Evolutionary conservation across 2,888 invertebrate genomes (phyloP), one percentile per base, ranked within the genome.

Genomic region (Craniophora ligustri): DNA sequence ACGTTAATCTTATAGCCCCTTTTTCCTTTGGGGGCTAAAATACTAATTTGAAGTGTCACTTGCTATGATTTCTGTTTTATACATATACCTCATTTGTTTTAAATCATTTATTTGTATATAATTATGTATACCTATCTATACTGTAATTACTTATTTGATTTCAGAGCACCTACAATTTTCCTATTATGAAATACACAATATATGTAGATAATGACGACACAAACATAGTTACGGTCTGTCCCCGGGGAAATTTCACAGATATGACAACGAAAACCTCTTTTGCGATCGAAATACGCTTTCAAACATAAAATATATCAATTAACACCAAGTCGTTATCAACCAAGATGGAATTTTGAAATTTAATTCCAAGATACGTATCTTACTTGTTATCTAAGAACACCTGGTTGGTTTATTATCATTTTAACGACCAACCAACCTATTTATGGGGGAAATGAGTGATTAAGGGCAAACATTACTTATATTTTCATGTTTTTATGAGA

Each of bases 181-280:
- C 26, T 10, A 10, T n/a, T 26, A 10, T 26, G 5, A 26, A 3
- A 26, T n/a, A 26, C n/a, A 26, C 2, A 23, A 10, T 4, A 23
- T 10, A 10, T 4, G 10, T 10, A 10, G 23, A 10, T 10, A 23
- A 23, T 23, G 8, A 10, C 8, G 10, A 1, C 1, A n/a, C 26
- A n/a, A n/a, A 26, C 10, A n/a, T 26, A 26, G 26, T 4, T 3
- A 23, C 10, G 2, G 10, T 1, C 8, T 19, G 44, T 35, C 44
- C 13, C 28, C 34, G 5, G 38, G 39, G 56, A 45, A 63, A 59
- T 35, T 45, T 40, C 8, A 19, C 26, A 19, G 13, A 11, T 31
- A 40, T 53, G 26, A 54, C 44, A 26, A 36, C 19, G 40, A 15
- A 55, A 63, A 36, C 35, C 34, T 50, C 30, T 56, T 60, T 49